phyloP scores from a whole-genome alignment of 2,113 vertebrate species.

The Lepus americanus region DNA sequence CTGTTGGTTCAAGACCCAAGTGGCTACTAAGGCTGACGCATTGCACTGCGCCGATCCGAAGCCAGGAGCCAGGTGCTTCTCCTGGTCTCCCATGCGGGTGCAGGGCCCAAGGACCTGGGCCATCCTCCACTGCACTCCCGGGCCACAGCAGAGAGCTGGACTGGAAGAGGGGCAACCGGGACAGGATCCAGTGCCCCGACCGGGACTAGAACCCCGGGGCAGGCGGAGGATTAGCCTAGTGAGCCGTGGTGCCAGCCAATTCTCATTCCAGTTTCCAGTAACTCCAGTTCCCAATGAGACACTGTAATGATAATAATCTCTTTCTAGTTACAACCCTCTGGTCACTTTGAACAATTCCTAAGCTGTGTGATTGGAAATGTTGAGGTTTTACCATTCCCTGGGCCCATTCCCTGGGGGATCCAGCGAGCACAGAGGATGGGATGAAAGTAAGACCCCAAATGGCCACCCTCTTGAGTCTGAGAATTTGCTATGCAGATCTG shows the following conservation, averaged over 20 bases:
- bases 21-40: neutral
- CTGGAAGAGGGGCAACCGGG: too few species aligned
- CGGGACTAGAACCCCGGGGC: too few species aligned
- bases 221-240: too few species aligned
- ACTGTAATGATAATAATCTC: neutral
- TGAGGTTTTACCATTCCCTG: neutral
- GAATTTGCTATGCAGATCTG: neutral
- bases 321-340: neutral
- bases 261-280: slow-evolving; percentile 20
- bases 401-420: neutral
- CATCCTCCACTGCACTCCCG: too few species aligned
- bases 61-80: too few species aligned
- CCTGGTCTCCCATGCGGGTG: too few species aligned
- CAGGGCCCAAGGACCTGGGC: too few species aligned
- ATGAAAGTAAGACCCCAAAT: neutral
- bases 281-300: neutral
- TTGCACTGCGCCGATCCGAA: neutral
- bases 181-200: too few species aligned
- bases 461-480: neutral
- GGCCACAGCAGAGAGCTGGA: too few species aligned
- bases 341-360: slow-evolving; percentile 27
- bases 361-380: neutral
- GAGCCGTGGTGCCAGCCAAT: neutral
- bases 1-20: neutral
- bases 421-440: neutral